These are phyloP conservation scores for Siniperca obscura DNA, from an alignment of 2,797 vertebrate genomes.

Conservation along the genomic window DNA sequence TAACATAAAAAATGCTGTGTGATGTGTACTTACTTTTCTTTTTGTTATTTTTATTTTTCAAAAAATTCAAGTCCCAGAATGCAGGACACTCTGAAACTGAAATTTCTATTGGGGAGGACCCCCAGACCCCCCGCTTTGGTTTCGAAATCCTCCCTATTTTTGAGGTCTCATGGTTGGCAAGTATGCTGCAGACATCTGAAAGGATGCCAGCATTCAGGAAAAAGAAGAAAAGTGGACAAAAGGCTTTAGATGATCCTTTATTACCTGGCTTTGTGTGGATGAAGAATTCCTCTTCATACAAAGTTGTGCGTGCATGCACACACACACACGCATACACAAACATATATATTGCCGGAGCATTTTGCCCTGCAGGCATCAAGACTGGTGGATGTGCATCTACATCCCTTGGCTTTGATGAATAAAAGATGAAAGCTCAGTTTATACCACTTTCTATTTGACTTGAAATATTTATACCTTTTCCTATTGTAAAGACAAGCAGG, in stretches of 20 bases:
- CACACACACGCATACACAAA: not conserved
- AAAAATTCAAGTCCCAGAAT: too few species aligned
- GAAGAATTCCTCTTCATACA: not conserved
- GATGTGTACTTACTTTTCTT: too few species aligned
- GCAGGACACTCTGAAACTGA: too few species aligned
- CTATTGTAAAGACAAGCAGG: slow-evolving; percentile 75
- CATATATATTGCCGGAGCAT: slow-evolving; percentile 15
- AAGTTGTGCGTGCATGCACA: not conserved
- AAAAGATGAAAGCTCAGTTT: slow-evolving; percentile 79
- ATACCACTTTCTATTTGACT: slow-evolving; percentile 73
- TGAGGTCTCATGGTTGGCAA: too few species aligned
- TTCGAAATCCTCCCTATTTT: too few species aligned
- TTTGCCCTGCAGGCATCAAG: slow-evolving; percentile 44
- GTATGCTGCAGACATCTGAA: not conserved
- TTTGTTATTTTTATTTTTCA: too few species aligned
- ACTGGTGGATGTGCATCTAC: slow-evolving; percentile 57
- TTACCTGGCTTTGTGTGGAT: slow-evolving; percentile 3
- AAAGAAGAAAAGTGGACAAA: slow-evolving; percentile 1
- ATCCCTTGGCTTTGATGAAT: slow-evolving; percentile 78
- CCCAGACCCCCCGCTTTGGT: too few species aligned
- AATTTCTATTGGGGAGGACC: too few species aligned
- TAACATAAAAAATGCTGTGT: too few species aligned
- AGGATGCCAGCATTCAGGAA: not conserved
- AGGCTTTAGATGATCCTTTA: not conserved
- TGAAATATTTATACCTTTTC: slow-evolving; percentile 78